Conservation (phyloP, 2,888 invertebrate genomes). For the Leptothorax acervorum region DNA sequence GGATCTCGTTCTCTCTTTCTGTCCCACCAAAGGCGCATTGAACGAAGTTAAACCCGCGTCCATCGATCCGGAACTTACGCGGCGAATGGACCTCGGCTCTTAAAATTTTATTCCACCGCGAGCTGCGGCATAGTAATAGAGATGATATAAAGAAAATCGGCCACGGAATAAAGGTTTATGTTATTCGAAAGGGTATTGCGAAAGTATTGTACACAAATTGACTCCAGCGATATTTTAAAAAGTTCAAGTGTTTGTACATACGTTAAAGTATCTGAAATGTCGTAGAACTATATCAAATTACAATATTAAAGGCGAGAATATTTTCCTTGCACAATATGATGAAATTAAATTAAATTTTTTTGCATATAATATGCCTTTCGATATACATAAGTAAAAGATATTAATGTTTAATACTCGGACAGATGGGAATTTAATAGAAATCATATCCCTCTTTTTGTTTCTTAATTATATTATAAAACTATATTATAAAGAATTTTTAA, state of each 20-base stretch:
- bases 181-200: slow-evolving; percentile 11
- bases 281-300: neutral
- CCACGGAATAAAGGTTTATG: neutral
- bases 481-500: neutral
- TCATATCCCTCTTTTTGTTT: neutral
- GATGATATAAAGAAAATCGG: slow-evolving; percentile 11
- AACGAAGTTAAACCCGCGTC: slow-evolving; percentile 42
- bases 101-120: slow-evolving; percentile 47
- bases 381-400: neutral
- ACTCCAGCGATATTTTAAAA: neutral
- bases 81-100: slow-evolving; percentile 38
- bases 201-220: neutral
- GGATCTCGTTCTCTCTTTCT: slow-evolving; percentile 8
- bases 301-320: neutral
- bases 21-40: slow-evolving; percentile 18
- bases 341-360: neutral
- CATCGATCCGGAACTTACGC: slow-evolving; percentile 44
- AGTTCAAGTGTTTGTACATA: neutral
- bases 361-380: too few species aligned
- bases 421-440: neutral
- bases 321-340: neutral
- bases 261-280: neutral
- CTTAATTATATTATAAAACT: neutral
- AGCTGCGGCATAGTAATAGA: neutral
- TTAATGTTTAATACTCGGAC: neutral